Conservation (phyloP, 2,888 invertebrate species). For the Sabellastarte sp. region DNA sequence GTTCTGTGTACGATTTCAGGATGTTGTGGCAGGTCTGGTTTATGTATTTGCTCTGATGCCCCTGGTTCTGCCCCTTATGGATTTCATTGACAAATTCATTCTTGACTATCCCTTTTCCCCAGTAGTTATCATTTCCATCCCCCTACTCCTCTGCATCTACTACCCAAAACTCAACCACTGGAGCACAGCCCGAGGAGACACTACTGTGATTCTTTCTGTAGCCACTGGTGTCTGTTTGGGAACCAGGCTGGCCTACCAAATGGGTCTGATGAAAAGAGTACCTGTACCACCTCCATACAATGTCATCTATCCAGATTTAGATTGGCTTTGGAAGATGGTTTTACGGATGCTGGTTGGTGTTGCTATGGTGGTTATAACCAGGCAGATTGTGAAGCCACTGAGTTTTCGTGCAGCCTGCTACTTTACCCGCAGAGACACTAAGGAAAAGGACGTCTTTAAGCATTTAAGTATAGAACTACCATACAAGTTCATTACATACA, state of each 20-base stretch:
- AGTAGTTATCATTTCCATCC: slow-evolving; percentile 15
- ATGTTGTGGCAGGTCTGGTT: slow-evolving; percentile 76
- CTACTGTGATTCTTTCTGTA: slow-evolving; percentile 75
- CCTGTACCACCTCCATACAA: slow-evolving; percentile 69
- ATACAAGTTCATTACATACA: slow-evolving; percentile 80
- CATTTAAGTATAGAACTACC: slow-evolving; percentile 70
- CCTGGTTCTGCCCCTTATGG: slow-evolving; percentile 74
- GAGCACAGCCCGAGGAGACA: slow-evolving; percentile 90
- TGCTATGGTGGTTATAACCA: slow-evolving; percentile 71
- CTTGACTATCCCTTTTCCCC: slow-evolving; percentile 60
- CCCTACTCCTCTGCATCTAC: slow-evolving; percentile 66
- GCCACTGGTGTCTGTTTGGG: slow-evolving; percentile 72
- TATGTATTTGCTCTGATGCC: slow-evolving; percentile 71
- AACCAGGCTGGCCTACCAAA: slow-evolving; percentile 81
- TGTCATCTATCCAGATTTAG: slow-evolving; percentile 76
- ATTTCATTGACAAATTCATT: slow-evolving; percentile 72
- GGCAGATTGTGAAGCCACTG: slow-evolving; percentile 68
- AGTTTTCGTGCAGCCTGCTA: slow-evolving; percentile 73
- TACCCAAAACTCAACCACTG: slow-evolving; percentile 82
- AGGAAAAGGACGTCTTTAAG: slow-evolving; percentile 65
- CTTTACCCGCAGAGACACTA: slow-evolving; percentile 70
- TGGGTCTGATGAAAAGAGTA: slow-evolving; percentile 65
- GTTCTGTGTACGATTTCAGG: slow-evolving; percentile 67
- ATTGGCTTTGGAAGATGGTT: slow-evolving; percentile 42
- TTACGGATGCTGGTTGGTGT: slow-evolving; percentile 69